Evolutionary conservation across 2,888 invertebrate species (phyloP).

Genomic region (Spisula subtruncata): DNA sequence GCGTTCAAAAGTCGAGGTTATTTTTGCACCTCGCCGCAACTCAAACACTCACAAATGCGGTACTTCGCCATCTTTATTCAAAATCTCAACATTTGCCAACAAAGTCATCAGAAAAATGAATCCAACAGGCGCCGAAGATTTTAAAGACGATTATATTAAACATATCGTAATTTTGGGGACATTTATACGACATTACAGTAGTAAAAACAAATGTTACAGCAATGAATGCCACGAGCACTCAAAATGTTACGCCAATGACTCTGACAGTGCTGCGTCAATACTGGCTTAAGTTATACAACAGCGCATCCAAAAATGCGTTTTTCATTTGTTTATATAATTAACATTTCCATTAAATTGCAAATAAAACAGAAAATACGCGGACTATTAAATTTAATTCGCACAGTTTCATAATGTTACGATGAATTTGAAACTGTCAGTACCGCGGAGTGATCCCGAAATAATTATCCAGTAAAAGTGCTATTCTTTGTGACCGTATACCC

Average conservation of each 20-base stretch:
- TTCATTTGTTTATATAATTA: conserved; percentile 27
- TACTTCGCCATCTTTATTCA: neutral
- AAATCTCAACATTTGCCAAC: neutral
- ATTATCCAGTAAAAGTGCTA: no score
- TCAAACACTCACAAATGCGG: neutral
- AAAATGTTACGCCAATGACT: neutral
- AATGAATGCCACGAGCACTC: conserved; percentile 29
- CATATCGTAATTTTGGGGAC: conserved; percentile 22
- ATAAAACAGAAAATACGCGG: conserved; percentile 31
- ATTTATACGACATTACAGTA: conserved; percentile 21
- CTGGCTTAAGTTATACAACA: conserved; percentile 29
- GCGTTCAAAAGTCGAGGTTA: conserved; percentile 13
- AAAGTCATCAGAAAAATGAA: conserved; percentile 10
- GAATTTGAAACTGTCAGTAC: neutral
- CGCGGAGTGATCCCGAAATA: no score
- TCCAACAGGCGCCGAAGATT: neutral
- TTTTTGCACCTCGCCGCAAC: neutral
- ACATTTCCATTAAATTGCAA: conserved; percentile 34
- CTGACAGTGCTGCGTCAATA: conserved; percentile 38
- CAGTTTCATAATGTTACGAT: neutral
- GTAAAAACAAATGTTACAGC: conserved; percentile 26
- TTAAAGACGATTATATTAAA: neutral
- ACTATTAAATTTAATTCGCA: conserved; percentile 38
- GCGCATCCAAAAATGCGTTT: conserved; percentile 20
- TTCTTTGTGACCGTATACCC: no score